Evolutionary conservation across 1,140 invertebrate species (phyloP).

Genomic region (Sitophilus oryzae): DNA sequence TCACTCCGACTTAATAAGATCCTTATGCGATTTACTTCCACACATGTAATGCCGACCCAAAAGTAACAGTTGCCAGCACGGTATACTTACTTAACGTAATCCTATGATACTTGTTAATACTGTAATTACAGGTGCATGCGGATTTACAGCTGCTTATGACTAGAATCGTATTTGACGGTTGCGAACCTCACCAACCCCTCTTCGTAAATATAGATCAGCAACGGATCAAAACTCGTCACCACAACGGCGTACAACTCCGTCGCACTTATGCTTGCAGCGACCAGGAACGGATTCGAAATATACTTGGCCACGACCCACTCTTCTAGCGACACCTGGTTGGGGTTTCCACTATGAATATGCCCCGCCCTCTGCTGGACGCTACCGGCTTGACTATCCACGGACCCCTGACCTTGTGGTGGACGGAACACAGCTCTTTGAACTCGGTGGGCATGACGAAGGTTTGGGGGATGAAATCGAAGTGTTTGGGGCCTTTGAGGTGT

Average conservation of each 20-base stretch:
- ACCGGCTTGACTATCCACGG: slow-evolving; percentile 95
- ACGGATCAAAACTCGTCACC: slow-evolving; percentile 77
- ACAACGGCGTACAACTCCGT: slow-evolving; percentile 78
- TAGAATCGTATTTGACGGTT: slow-evolving; percentile 77
- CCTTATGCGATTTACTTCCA: too few relatives aligned
- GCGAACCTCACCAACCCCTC: slow-evolving; percentile 82
- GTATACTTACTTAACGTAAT: slow-evolving; percentile 73
- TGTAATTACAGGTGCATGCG: slow-evolving; percentile 93
- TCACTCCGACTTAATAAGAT: too few relatives aligned
- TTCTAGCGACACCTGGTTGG: slow-evolving; percentile 84
- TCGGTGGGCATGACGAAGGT: slow-evolving; percentile 87
- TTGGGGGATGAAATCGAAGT: slow-evolving; percentile 89
- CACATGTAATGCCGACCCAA: too few relatives aligned
- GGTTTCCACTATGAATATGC: slow-evolving; percentile 46
- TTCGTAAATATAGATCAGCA: slow-evolving; percentile 80
- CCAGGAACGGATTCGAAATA: slow-evolving; percentile 86
- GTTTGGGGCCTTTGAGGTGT: slow-evolving; percentile 74
- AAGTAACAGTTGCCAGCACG: too few relatives aligned
- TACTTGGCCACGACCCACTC: slow-evolving; percentile 91
- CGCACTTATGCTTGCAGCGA: slow-evolving; percentile 94
- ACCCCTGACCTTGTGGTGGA: slow-evolving; percentile 68
- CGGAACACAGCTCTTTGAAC: slow-evolving; percentile 66
- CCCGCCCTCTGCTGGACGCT: slow-evolving; percentile 81
- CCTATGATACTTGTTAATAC: slow-evolving; percentile 91
- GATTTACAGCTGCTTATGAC: slow-evolving; percentile 79